Evolutionary conservation across 2,797 vertebrate genomes (phyloP).

Genomic region (Cygnus olor): DNA sequence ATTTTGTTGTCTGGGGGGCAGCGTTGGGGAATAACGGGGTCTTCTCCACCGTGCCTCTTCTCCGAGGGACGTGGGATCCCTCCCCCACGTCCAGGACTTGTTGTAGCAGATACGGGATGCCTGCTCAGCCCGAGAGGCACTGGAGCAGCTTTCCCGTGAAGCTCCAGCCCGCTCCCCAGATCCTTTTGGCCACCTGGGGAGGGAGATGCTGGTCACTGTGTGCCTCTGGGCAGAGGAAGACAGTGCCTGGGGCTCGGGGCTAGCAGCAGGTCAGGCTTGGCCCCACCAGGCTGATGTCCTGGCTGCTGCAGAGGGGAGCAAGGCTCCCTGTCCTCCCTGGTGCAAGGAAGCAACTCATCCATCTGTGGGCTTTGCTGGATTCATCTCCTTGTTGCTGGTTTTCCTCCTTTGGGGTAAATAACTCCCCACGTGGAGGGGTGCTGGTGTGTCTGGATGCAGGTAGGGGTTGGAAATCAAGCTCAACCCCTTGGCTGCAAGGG

Average conservation of each 20-base stretch:
- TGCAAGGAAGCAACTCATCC: neutral
- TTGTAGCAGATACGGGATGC: neutral
- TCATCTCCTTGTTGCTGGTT: neutral
- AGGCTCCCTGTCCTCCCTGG: neutral
- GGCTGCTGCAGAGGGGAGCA: neutral
- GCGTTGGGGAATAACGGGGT: fast-evolving
- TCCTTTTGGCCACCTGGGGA: neutral
- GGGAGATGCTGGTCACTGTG: neutral
- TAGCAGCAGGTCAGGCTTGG: neutral
- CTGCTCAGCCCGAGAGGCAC: neutral
- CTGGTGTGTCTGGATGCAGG: fast-evolving
- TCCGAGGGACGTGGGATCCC: neutral
- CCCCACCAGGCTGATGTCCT: neutral
- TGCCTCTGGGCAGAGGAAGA: neutral
- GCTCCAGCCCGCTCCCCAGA: neutral
- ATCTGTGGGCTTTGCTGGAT: neutral
- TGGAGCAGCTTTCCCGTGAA: neutral
- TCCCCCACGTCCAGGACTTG: neutral
- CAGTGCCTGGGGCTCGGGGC: neutral
- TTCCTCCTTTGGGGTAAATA: neutral
- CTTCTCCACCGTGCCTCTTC: neutral
- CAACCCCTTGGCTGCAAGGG: neutral
- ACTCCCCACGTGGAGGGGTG: neutral
- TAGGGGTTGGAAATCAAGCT: neutral
- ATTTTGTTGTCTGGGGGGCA: neutral